Percentiles rank a stretch among this genome's conserved stretches.
Evolutionary conservation across 2,888 invertebrate genomes (phyloP).

Genomic region (Scaptomyza polygonia): DNA sequence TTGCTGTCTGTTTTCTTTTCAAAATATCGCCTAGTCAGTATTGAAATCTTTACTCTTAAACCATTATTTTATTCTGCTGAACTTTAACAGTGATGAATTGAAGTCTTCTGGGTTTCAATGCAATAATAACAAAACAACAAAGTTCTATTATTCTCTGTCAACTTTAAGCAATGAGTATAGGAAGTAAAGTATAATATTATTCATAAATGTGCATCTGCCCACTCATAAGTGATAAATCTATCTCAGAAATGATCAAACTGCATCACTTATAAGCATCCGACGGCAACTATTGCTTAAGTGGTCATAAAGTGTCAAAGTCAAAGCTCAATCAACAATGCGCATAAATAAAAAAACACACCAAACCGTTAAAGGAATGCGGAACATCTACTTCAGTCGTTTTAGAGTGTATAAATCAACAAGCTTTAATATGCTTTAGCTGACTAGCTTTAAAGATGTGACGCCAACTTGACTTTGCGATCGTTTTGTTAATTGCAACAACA

Average conservation of each 20-base stretch:
- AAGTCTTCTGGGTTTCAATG: no score
- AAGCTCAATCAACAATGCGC: conserved; percentile 60
- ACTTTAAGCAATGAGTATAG: background rate
- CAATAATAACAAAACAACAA: no score
- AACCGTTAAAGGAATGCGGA: conserved; percentile 63
- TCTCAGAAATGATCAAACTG: conserved; percentile 28
- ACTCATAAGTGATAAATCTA: conserved; percentile 11
- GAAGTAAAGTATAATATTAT: background rate
- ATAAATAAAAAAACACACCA: conserved; percentile 46
- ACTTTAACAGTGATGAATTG: background rate
- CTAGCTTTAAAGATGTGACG: conserved; percentile 9
- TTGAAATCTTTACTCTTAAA: conserved; percentile 1
- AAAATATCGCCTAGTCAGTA: conserved; percentile 1
- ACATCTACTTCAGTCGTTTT: conserved; percentile 27
- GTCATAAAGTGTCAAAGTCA: conserved; percentile 47
- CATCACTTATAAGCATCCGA: conserved; percentile 11
- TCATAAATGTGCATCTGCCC: background rate
- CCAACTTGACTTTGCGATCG: background rate
- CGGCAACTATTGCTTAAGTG: conserved; percentile 13
- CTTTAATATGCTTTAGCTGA: conserved; percentile 1
- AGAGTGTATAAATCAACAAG: conserved; percentile 33
- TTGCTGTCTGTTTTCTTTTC: background rate
- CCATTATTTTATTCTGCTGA: background rate
- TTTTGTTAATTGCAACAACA: conserved; percentile 5
- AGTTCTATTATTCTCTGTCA: background rate